Evolutionary conservation across 2,113 vertebrate species (phyloP).

Genomic region (Rhinoderma darwinii): DNA sequence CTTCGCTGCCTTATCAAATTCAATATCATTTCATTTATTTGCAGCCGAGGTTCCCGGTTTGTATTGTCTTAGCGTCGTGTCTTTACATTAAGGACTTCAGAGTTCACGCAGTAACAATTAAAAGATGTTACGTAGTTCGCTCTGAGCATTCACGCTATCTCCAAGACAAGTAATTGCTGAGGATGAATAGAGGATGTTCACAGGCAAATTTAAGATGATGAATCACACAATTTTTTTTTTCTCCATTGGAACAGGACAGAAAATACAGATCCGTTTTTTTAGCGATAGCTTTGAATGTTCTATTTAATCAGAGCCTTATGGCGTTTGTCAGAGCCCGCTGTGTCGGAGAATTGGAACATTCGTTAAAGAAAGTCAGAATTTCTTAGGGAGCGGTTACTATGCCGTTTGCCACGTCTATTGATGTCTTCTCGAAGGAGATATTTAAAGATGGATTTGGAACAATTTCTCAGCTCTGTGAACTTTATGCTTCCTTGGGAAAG

Average conservation of each 20-base stretch:
- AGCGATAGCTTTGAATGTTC: background rate
- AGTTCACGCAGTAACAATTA: conserved; percentile 37
- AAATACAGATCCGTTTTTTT: conserved; percentile 8
- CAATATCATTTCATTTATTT: conserved; percentile 56
- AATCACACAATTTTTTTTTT: conserved; percentile 6
- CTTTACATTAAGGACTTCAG: conserved; percentile 10
- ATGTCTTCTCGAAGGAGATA: conserved; percentile 16
- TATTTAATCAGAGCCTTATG: conserved; percentile 16
- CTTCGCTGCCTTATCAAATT: conserved; percentile 33
- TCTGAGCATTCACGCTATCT: background rate
- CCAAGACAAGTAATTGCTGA: conserved; percentile 1
- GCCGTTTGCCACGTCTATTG: background rate
- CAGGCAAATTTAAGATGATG: conserved; percentile 20
- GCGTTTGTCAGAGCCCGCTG: background rate
- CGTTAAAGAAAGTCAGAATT: background rate
- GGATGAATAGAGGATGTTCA: conserved; percentile 17
- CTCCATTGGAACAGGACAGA: background rate
- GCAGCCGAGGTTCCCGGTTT: background rate
- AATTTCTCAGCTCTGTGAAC: conserved; percentile 15
- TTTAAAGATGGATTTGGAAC: conserved; percentile 23
- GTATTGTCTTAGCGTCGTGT: conserved; percentile 30
- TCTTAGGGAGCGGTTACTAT: conserved; percentile 23
- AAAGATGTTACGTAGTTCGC: conserved; percentile 13
- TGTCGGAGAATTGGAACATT: background rate
- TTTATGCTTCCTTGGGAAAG: background rate